Base-by-base conservation (phyloP, 2,888 invertebrate species). In the Cataglyphis cursor region DNA sequence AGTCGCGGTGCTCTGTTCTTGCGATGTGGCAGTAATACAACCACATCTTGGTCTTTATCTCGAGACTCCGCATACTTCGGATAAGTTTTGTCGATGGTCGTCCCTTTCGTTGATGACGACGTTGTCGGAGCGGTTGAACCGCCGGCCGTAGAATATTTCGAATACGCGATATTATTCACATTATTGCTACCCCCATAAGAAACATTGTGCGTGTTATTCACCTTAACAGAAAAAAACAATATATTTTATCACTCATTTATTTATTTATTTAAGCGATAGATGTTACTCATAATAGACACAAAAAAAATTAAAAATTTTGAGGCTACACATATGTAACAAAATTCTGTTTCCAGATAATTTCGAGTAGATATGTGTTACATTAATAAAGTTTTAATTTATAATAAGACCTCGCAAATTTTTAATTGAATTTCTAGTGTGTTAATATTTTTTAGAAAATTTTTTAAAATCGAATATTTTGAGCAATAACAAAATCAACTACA, bases 151-250 rank as follows among this genome's bases (percentile, higher is more conserved):
- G 88, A 89, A 81, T 92, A 93, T 86, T 94, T 94, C 41, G 93
- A 91, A 86, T 93, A 94, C 0, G 94, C 93, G 90, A 97, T 96
- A 93, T 96, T 97, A 81, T 96, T 95, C 85, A 96, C 95, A 90
- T 96, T 96, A 92, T 96, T 96, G 86, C 89, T 94, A 18, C 94
- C 94, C 70, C 97, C 96, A 90, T 96, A 97, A 91, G 96, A 97
- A 85, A 97, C 97, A 93, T 97, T 97, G 94, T 97, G 97, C 68
- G 97, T 97, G 91, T 97, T 97, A 94, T 97, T 94, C 28, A 94
- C 94, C 94, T 94, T 38, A 38, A 81, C 51, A 44, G 15, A 38
- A 51, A 28, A 8, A 35, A 59, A 35, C 4, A 4, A 24, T 65
- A 24, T 65, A 62, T 51, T 54, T 51, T 65, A 57, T 38, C 18